Evolutionary conservation across 1,140 invertebrate genomes (phyloP).

Genomic region (Rhopalosiphum padi): DNA sequence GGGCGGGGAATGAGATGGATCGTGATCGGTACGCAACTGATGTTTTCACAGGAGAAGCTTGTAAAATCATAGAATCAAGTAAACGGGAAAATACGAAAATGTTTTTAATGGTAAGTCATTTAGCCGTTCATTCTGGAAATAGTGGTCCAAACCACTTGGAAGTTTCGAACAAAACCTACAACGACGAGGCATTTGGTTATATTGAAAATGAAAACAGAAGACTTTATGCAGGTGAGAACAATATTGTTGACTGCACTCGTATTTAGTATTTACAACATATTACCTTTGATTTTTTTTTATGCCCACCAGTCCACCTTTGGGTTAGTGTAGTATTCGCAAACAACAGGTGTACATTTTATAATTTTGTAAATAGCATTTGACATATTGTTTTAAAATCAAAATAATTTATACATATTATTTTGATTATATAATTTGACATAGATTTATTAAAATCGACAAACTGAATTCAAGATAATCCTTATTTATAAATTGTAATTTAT

Average conservation of each 20-base stretch:
- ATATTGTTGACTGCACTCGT: not conserved
- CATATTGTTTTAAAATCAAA: too few species aligned
- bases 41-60: conserved; percentile 68
- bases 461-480: too few species aligned
- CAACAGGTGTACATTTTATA: too few species aligned
- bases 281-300: too few species aligned
- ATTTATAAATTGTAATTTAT: too few species aligned
- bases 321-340: too few species aligned
- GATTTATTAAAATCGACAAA: too few species aligned
- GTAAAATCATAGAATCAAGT: conserved; percentile 67
- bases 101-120: conserved; percentile 81
- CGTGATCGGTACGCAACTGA: conserved; percentile 68
- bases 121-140: conserved; percentile 79
- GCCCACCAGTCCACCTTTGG: too few species aligned
- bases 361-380: too few species aligned
- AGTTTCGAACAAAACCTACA: conserved; percentile 74
- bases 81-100: conserved; percentile 68
- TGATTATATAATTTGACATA: too few species aligned
- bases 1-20: conserved; percentile 61
- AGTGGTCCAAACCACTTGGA: conserved; percentile 71
- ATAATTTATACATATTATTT: too few species aligned
- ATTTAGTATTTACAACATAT: too few species aligned
- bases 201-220: conserved; percentile 77
- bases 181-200: conserved; percentile 75
- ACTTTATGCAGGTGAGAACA: conserved; percentile 76